phyloP scores from a whole-genome alignment of 2,888 invertebrate genomes.

The Mechanitis messenoides region DNA sequence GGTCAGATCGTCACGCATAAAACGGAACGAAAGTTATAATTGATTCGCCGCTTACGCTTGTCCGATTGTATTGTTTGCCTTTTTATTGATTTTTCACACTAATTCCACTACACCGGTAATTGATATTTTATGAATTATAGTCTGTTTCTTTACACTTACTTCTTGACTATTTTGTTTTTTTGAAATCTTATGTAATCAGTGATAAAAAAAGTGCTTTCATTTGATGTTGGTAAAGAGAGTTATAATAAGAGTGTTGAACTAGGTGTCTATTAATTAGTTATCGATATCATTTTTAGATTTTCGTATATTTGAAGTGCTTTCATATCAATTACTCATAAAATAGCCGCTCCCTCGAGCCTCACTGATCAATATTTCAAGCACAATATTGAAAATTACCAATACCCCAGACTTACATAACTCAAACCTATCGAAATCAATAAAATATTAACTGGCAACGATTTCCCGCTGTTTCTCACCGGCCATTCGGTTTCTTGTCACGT shows the following conservation, averaged over 20 bases:
- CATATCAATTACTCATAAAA: slow-evolving; percentile 10
- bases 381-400: slow-evolving; percentile 73
- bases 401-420: slow-evolving; percentile 65
- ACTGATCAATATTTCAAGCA: slow-evolving; percentile 72
- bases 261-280: neutral
- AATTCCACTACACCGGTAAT: slow-evolving; percentile 26
- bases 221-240: too few species aligned
- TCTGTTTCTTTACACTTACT: too few species aligned
- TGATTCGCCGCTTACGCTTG: slow-evolving; percentile 41
- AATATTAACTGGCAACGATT: slow-evolving; percentile 71
- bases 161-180: too few species aligned
- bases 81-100: slow-evolving; percentile 34
- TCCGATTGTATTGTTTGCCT: slow-evolving; percentile 35
- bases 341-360: slow-evolving; percentile 38
- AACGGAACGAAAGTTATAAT: slow-evolving; percentile 42
- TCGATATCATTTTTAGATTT: neutral
- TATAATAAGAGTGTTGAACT: too few species aligned
- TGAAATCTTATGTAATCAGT: too few species aligned
- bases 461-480: slow-evolving; percentile 68
- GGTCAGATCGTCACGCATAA: slow-evolving; percentile 35
- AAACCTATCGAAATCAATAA: slow-evolving; percentile 73
- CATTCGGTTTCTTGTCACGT: slow-evolving; percentile 67
- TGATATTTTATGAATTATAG: neutral
- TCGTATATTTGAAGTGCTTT: neutral
- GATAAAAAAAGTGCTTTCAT: too few species aligned